phyloP scores from a whole-genome alignment of 2,113 vertebrate species.

The Micronycteris hirsuta region DNA sequence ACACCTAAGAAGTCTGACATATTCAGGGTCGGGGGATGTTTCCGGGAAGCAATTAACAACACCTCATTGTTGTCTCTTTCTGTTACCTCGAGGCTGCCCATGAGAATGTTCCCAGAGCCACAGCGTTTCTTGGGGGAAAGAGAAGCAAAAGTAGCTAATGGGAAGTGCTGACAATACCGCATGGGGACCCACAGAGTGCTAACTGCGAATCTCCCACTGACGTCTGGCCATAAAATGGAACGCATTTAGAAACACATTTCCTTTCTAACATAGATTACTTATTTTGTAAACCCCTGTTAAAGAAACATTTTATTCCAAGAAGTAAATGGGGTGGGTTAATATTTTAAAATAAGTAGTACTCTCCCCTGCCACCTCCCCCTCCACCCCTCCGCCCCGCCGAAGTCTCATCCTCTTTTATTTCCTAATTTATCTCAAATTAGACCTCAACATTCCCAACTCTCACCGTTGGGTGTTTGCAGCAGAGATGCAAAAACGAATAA shows the following conservation, averaged over 20 bases:
- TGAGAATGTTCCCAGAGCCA: conserved; percentile 18
- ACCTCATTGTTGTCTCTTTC: conserved; percentile 19
- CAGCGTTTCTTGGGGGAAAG: not conserved
- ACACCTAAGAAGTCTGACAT: conserved; percentile 7
- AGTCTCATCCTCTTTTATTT: not conserved
- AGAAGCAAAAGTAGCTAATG: not conserved
- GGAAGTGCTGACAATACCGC: conserved; percentile 11
- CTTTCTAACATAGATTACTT: not conserved
- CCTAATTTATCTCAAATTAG: not conserved
- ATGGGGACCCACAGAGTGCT: not conserved
- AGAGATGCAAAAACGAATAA: not conserved
- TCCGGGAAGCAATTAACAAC: conserved; percentile 28
- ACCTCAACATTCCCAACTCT: not conserved
- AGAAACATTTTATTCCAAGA: conserved; percentile 31
- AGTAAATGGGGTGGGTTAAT: not conserved
- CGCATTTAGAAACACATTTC: conserved; percentile 25
- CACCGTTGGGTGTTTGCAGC: not conserved
- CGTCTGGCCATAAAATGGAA: not conserved
- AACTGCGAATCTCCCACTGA: not conserved
- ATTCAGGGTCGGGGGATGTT: conserved; percentile 1
- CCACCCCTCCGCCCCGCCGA: not conserved
- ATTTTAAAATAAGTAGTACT: conserved; percentile 22
- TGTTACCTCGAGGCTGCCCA: not conserved
- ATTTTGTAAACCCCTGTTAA: conserved; percentile 29
- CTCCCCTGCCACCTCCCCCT: no score